Base-by-base conservation (phyloP, 2,888 invertebrate genomes). In the Lithophane socia region DNA sequence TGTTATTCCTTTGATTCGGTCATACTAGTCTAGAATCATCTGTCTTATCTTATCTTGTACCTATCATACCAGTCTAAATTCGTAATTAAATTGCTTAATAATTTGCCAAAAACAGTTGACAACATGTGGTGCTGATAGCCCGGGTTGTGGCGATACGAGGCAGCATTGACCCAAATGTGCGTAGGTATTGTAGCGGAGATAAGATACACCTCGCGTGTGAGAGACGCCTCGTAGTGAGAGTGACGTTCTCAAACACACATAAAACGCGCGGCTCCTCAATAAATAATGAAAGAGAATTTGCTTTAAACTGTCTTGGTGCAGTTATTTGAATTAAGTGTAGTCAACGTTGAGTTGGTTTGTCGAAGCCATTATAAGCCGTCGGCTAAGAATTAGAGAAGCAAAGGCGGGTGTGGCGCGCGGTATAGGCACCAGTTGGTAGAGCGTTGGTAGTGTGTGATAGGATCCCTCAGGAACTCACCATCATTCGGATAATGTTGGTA, bases 91-190 rank as follows among this genome's bases (percentile, higher is more conserved):
- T 42, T 75, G 60, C 52, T 9, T 16, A 37, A 13, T 49, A 29
- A 16, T 18, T 52, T 24, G 52, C 4, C 52, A 73, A 77, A 68
- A 56, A 44, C 61, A 54, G 60, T n/a, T 18, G n/a, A 56, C 5
- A 68, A 13, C 13, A 37, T 71, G 56, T 63, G 63, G 18, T 56
- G 24, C 61, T 60, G 60, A 69, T 65, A 61, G 58, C n/a, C 44
- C 37, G 47, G 52, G 18, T 52, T 1, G 1, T 37, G 58, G 24
- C 60, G 77, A 54, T 67, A 72, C 58, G 71, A 61, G 10, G 24
- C 78, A 79, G 52, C 82, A 79, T 69, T 85, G 85, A 84, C 84
- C 82, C 68, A 82, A 76, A 82, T 85, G 52, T 52, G 64, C 54
- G 74, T 47, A 56, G 42, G 65, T 73, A 66, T 67, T 60, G 70